phyloP scores from a whole-genome alignment of 2,888 invertebrate genomes.

The Perizoma flavofasciatum region DNA sequence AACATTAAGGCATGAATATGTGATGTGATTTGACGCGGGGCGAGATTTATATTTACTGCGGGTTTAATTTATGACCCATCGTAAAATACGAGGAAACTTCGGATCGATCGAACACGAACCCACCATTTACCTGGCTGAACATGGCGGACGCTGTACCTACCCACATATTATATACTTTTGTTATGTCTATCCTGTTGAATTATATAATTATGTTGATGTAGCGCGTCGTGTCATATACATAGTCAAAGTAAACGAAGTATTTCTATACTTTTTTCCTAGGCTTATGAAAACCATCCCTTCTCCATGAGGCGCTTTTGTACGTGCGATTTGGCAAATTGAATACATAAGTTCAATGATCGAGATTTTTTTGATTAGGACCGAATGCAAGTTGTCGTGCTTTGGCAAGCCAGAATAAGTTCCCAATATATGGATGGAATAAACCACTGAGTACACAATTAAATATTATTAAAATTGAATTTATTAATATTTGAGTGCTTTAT shows the following conservation, averaged over 20 bases:
- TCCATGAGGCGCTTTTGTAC: no score
- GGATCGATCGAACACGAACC: constrained; percentile 49
- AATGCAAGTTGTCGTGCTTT: no score
- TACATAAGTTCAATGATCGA: no score
- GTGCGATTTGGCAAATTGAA: no score
- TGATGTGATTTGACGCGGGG: constrained; percentile 74
- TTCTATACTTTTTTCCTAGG: no score
- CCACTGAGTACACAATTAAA: no score
- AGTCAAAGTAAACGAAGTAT: background rate
- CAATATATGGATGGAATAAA: no score
- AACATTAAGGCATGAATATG: constrained; percentile 69
- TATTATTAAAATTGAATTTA: no score
- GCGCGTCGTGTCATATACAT: background rate
- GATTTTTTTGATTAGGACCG: no score
- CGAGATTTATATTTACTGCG: constrained; percentile 78
- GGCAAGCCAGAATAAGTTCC: no score
- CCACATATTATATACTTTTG: constrained; percentile 12
- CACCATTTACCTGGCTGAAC: constrained; percentile 25
- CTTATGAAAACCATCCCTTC: no score
- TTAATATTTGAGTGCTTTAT: no score
- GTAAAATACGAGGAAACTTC: constrained; percentile 74
- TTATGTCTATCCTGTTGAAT: background rate
- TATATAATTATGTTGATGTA: constrained; percentile 20
- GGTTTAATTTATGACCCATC: constrained; percentile 70
- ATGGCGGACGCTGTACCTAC: constrained; percentile 16